These are phyloP conservation scores for Alauda arvensis DNA, from an alignment of 2,797 vertebrate genomes.

Conservation along the genomic window DNA sequence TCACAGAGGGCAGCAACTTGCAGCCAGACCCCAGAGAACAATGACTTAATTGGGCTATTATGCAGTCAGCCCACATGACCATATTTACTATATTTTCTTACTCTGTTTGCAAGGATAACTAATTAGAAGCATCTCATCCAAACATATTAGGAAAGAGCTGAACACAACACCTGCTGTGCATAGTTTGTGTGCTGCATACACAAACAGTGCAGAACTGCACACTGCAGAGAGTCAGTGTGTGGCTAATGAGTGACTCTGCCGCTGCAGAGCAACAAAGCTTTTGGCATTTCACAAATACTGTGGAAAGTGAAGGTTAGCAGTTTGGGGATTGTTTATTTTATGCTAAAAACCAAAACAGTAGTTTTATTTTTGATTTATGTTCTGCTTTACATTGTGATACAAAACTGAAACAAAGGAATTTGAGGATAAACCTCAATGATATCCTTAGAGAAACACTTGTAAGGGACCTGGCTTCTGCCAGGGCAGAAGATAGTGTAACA, in stretches of 20 bases:
- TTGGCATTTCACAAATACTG: neutral
- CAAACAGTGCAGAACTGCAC: neutral
- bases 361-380: neutral
- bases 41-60: neutral
- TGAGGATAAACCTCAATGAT: neutral
- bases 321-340: neutral
- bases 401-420: neutral
- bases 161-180: neutral
- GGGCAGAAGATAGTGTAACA: neutral
- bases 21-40: neutral
- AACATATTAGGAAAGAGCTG: neutral
- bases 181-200: neutral
- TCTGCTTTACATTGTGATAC: neutral
- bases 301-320: neutral
- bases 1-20: neutral
- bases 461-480: neutral
- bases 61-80: neutral
- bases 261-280: neutral
- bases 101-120: constrained; percentile 10
- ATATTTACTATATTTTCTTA: neutral
- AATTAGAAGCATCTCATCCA: constrained; percentile 37
- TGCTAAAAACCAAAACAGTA: neutral
- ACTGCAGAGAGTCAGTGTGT: neutral
- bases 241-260: neutral
- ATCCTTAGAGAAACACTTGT: neutral